Conservation (phyloP, 2,888 invertebrate genomes). For the Dysmachus trigonus region DNA sequence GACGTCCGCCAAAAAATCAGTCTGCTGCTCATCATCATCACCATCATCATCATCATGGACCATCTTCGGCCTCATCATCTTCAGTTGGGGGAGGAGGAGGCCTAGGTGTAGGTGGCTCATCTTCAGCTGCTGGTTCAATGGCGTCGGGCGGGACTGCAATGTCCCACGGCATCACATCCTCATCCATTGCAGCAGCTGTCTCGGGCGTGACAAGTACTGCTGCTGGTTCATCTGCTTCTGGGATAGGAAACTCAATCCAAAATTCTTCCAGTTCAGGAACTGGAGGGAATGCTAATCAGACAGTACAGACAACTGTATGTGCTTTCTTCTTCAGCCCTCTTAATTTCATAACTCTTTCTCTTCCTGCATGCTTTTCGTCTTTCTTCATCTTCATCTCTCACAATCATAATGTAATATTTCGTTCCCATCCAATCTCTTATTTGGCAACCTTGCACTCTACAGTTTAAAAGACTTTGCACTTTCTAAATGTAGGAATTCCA, state of each 20-base stretch:
- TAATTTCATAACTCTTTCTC: neutral
- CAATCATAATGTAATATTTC: neutral
- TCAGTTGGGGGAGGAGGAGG: neutral
- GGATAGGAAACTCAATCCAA: neutral
- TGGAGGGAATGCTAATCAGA: neutral
- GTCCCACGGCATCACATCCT: neutral
- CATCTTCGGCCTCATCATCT: neutral
- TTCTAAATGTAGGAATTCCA: neutral
- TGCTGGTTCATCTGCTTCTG: neutral
- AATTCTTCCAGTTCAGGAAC: neutral
- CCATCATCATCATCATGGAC: neutral
- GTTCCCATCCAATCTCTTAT: too few species aligned
- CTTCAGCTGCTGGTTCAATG: neutral
- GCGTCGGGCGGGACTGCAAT: neutral
- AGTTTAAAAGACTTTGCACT: conserved; percentile 43
- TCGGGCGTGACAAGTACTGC: neutral
- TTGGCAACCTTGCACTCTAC: too few species aligned
- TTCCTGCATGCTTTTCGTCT: neutral
- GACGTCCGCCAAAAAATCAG: conserved; percentile 45
- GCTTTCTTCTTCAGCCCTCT: neutral
- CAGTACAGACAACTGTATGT: conserved; percentile 39
- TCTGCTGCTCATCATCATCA: neutral
- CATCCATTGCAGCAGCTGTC: conserved; percentile 4
- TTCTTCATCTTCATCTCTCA: neutral
- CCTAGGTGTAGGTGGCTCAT: neutral